Evolutionary conservation across 2,113 vertebrate genomes (phyloP).

Genomic region (Coryphaenoides rupestris): DNA sequence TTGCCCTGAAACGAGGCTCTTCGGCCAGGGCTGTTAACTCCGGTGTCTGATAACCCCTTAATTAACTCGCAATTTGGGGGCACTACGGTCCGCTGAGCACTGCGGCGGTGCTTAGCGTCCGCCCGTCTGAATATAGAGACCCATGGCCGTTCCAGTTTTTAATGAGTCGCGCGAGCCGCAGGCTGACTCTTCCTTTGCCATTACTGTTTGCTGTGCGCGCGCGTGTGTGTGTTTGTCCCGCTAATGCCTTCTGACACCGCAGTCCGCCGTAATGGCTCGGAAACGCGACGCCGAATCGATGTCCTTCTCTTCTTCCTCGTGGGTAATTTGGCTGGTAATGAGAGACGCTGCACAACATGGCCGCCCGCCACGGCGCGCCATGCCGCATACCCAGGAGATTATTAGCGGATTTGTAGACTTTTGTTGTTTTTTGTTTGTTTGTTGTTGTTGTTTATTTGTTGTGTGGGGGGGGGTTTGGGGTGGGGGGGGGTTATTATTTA

Average conservation of each 20-base stretch:
- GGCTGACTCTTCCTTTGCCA: slow-evolving; percentile 39
- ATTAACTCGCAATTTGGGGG: slow-evolving; percentile 9
- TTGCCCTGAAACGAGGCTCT: slow-evolving; percentile 6
- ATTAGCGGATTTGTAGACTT: neutral
- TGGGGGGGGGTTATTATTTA: too few species aligned
- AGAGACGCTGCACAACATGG: slow-evolving; percentile 50
- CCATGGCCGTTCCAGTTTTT: too few species aligned
- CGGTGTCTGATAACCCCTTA: neutral
- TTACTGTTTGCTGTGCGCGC: too few species aligned
- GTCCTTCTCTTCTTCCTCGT: slow-evolving; percentile 57
- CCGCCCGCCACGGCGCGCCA: too few species aligned
- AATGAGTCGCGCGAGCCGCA: too few species aligned
- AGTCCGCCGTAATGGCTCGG: slow-evolving; percentile 61
- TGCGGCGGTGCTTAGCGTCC: neutral
- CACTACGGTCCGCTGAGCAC: too few species aligned
- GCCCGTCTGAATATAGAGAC: too few species aligned
- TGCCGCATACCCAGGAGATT: slow-evolving; percentile 32
- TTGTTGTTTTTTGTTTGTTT: too few species aligned
- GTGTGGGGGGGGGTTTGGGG: too few species aligned
- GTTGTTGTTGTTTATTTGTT: too few species aligned
- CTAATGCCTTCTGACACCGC: slow-evolving; percentile 57
- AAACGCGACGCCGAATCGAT: slow-evolving; percentile 65
- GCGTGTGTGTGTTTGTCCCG: slow-evolving; percentile 25
- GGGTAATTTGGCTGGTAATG: slow-evolving; percentile 70
- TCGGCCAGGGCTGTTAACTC: neutral